A percentile compares a stretch with the other conserved stretches of the same genome.
Evolutionary conservation across 2,113 vertebrate species (phyloP).

Genomic region (Oceanodroma tethys): DNA sequence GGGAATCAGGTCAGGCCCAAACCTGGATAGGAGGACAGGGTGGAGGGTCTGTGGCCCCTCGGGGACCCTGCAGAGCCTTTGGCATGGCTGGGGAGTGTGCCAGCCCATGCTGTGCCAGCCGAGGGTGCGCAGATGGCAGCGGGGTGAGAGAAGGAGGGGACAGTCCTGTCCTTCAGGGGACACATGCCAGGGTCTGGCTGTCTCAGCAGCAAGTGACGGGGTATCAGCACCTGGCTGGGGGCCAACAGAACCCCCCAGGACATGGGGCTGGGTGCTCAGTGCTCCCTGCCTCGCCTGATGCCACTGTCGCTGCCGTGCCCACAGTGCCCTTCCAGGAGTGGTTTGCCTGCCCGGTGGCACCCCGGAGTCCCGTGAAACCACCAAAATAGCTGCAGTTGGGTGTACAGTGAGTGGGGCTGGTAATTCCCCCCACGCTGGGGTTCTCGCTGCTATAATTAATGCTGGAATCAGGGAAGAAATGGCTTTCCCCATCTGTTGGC

Average conservation of each 20-base stretch:
- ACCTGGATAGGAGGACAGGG: neutral
- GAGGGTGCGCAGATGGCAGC: neutral
- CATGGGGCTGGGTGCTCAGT: fast-evolving
- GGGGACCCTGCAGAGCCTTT: neutral
- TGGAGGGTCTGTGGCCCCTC: too few relatives aligned
- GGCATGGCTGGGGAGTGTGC: neutral
- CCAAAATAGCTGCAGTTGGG: neutral
- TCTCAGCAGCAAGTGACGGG: neutral
- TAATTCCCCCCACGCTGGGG: fast-evolving
- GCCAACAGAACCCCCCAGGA: neutral
- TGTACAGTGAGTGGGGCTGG: neutral
- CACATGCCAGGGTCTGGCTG: neutral
- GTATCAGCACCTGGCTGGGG: neutral
- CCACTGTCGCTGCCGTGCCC: neutral
- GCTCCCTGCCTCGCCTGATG: neutral
- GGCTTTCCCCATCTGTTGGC: neutral
- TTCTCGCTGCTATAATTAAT: neutral
- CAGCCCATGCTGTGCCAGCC: neutral
- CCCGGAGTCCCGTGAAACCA: neutral
- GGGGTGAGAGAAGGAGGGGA: neutral
- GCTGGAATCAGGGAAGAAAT: neutral
- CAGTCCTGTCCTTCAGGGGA: neutral
- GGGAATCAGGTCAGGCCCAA: too few relatives aligned
- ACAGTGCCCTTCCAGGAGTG: neutral
- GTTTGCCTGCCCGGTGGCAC: neutral